Base-by-base conservation (phyloP, 1,140 invertebrate species). In the Ericerus pela region DNA sequence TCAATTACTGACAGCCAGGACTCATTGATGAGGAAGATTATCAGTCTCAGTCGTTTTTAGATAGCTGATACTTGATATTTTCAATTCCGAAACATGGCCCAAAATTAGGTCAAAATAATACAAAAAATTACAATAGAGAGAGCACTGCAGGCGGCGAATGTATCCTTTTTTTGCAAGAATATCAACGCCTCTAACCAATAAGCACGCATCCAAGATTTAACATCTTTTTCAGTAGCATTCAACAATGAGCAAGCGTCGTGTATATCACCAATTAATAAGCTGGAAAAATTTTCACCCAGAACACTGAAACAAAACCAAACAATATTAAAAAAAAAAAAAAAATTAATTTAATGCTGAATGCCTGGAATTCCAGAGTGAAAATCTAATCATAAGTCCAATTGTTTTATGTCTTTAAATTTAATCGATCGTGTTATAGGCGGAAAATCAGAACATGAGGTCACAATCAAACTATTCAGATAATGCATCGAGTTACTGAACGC, bases 151-250 rank as follows among this genome's bases (percentile, higher is more conserved):
- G 60, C 47, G 4, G 58, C 47, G 28, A 57, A 51, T 8, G 38
- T 54, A 52, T 64, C 58, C 22, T 60, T 62, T 29, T 38, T 31
- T 24, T 64, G 59, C 3, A 63, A 51, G 37, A 57, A 56, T 16
- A 65, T 41, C n/a, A 65, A 47, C 22, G 57, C 59, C 56, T 60
- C 56, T 12, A 64, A 24, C 62, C 62, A 64, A 22, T 54, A 59
- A 31, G 55, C 58, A 14, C 64, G 60, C 16, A 56, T 47, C 20
- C 11, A 47, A 10, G 26, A 22, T 14, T 47, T 20, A 2, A 47
- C 29, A 43, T 59, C 57, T 20, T 62, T 60, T 30, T 54, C 53
- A 2, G 33, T 33, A 29, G 61, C 51, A 30, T 55, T n/a, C 11
- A 30, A 24, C 6, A 24, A 16, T 16, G 18, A 24, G 4, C 61